These are phyloP conservation scores for Ormia ochracea DNA, from an alignment of 2,888 invertebrate species.

Conservation along the genomic window DNA sequence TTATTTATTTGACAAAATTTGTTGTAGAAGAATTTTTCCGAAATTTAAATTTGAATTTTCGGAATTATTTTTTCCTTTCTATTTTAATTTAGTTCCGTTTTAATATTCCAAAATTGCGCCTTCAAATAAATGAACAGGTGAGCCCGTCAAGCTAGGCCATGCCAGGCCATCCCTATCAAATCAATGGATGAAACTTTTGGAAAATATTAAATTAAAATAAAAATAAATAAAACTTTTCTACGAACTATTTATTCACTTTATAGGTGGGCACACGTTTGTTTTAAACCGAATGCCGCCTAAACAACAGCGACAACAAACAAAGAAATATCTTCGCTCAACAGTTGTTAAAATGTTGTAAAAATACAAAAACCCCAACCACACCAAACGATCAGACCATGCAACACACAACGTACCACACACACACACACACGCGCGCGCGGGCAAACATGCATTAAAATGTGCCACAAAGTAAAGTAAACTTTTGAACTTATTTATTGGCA, in stretches of 20 bases:
- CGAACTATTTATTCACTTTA: constrained; percentile 62
- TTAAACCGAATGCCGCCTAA: constrained; percentile 55
- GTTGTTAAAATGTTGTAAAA: constrained; percentile 61
- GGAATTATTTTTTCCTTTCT: too few relatives aligned
- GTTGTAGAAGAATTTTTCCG: too few relatives aligned
- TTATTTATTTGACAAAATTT: too few relatives aligned
- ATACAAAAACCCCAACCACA: constrained; percentile 47
- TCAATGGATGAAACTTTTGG: not conserved
- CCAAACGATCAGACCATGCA: constrained; percentile 18
- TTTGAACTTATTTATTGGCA: constrained; percentile 63
- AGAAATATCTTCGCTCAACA: constrained; percentile 48
- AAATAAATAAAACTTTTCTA: constrained; percentile 52
- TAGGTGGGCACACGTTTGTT: constrained; percentile 61
- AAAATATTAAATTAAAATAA: constrained; percentile 17
- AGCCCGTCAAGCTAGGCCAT: too few relatives aligned
- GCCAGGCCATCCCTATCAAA: too few relatives aligned
- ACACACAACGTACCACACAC: not conserved
- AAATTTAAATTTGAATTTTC: too few relatives aligned
- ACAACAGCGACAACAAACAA: constrained; percentile 35
- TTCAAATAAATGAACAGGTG: too few relatives aligned
- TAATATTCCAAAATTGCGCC: too few relatives aligned
- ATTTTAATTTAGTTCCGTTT: too few relatives aligned
- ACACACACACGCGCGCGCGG: not conserved
- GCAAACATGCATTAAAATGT: not conserved
- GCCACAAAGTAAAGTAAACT: constrained; percentile 46